These are phyloP conservation scores for Zelostemma sp. DNA, from an alignment of 1,140 invertebrate genomes.

Conservation along the genomic window DNA sequence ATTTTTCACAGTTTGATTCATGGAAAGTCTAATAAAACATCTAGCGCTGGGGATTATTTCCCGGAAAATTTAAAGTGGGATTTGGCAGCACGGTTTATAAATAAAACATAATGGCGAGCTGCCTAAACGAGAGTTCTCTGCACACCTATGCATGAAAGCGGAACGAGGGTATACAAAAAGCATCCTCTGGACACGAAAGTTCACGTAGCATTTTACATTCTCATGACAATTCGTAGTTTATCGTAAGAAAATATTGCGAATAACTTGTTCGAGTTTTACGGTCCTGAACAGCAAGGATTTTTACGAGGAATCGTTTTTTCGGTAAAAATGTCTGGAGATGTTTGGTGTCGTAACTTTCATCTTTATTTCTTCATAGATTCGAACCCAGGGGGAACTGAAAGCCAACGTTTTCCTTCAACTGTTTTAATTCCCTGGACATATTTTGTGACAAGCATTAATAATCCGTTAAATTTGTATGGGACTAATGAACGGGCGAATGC, in stretches of 20 bases:
- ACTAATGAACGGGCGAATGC: no score
- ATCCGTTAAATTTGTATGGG: no score
- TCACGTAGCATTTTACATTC: not conserved
- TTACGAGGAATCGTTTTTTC: not conserved
- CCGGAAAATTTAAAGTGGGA: constrained; percentile 22
- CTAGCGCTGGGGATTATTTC: constrained; percentile 18
- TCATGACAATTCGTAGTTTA: constrained; percentile 4
- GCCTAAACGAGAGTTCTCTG: not conserved
- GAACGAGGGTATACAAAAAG: not conserved
- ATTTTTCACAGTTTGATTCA: constrained; percentile 27
- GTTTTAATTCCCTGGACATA: no score
- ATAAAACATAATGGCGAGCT: constrained; percentile 22
- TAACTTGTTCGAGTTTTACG: not conserved
- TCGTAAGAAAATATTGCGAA: constrained; percentile 1
- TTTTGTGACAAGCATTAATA: no score
- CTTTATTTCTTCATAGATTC: no score
- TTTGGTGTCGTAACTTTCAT: no score
- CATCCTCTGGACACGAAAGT: not conserved
- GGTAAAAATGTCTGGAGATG: no score
- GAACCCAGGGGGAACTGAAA: no score
- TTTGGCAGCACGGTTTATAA: constrained; percentile 20
- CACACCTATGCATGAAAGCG: not conserved
- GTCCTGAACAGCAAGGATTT: not conserved
- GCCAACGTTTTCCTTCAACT: no score
- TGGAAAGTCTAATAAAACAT: constrained; percentile 29